A percentile compares a stretch with the other conserved stretches of the same genome.
Evolutionary conservation across 2,113 vertebrate genomes (phyloP).

Genomic region (Columba livia): DNA sequence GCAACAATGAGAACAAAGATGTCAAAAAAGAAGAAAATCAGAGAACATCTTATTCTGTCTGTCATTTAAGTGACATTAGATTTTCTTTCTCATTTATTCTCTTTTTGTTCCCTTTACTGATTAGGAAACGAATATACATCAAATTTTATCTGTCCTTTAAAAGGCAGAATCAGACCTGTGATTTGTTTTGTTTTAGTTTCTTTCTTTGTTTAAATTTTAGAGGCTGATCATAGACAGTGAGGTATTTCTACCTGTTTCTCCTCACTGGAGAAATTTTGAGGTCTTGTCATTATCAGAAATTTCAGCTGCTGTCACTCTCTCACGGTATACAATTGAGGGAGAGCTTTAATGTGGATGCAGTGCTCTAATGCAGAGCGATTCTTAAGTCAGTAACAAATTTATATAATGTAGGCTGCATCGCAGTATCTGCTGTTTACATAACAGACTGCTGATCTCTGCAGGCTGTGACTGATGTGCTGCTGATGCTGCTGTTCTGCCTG

Average conservation of each 20-base stretch:
- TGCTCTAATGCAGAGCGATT: neutral
- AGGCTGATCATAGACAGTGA: neutral
- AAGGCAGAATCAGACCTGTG: neutral
- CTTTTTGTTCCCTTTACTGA: neutral
- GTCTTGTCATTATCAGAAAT: neutral
- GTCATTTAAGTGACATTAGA: neutral
- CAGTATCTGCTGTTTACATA: neutral
- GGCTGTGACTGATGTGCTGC: conserved; percentile 18
- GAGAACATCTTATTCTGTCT: neutral
- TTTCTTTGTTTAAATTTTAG: neutral
- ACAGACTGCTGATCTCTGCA: conserved; percentile 24
- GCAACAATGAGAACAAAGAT: neutral
- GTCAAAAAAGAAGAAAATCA: neutral
- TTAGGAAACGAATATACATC: neutral
- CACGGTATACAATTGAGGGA: neutral
- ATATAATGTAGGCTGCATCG: neutral
- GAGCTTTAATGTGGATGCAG: neutral
- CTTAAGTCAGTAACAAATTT: conserved; percentile 1
- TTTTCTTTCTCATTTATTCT: neutral
- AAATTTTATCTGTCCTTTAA: neutral
- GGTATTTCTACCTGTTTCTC: neutral
- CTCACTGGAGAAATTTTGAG: neutral
- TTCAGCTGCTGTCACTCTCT: neutral
- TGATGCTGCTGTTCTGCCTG: conserved; percentile 33
- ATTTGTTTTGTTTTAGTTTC: no score